A percentile compares a stretch with the other conserved stretches of the same genome.
Evolutionary conservation across 2,797 vertebrate genomes (phyloP).

Genomic region (Urosaurus nigricauda): DNA sequence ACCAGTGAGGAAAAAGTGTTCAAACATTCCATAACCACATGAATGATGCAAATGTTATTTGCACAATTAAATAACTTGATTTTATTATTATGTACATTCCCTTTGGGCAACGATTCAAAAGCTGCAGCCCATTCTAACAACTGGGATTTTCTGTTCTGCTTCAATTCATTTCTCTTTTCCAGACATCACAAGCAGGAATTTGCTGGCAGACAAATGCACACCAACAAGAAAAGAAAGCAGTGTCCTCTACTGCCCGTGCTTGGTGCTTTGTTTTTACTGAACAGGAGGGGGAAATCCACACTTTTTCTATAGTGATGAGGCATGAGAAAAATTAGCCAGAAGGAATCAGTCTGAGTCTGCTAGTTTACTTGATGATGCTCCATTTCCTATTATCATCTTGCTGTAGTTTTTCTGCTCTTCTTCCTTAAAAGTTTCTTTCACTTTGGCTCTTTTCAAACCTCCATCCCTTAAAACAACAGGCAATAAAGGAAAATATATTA

Average conservation of each 20-base stretch:
- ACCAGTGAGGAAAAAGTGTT: not conserved
- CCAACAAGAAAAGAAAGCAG: conserved; percentile 5
- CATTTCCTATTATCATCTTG: conserved; percentile 87
- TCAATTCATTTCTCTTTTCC: conserved; percentile 29
- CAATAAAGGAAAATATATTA: conserved; percentile 18
- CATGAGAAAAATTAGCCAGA: conserved; percentile 48
- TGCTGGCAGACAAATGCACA: conserved; percentile 26
- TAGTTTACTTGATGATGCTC: conserved; percentile 75
- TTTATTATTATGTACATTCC: conserved; percentile 25
- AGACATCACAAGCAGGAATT: conserved; percentile 39
- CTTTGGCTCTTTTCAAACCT: conserved; percentile 90
- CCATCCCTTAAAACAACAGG: conserved; percentile 87
- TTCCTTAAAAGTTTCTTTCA: conserved; percentile 90
- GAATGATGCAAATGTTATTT: conserved; percentile 40
- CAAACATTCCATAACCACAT: conserved; percentile 52
- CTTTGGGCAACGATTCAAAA: conserved; percentile 21
- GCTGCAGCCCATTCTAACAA: conserved; percentile 2
- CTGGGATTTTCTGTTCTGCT: not conserved
- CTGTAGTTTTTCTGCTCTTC: conserved; percentile 97
- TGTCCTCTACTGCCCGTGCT: not conserved
- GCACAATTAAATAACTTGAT: conserved; percentile 40
- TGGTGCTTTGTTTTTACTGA: conserved; percentile 18
- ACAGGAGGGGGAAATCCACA: not conserved
- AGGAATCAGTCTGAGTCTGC: conserved; percentile 60
- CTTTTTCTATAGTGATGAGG: conserved; percentile 49